A percentile compares a stretch with the other conserved stretches of the same genome.
phyloP scores from a whole-genome alignment of 2,888 invertebrate genomes.

The Melanargia galathea region DNA sequence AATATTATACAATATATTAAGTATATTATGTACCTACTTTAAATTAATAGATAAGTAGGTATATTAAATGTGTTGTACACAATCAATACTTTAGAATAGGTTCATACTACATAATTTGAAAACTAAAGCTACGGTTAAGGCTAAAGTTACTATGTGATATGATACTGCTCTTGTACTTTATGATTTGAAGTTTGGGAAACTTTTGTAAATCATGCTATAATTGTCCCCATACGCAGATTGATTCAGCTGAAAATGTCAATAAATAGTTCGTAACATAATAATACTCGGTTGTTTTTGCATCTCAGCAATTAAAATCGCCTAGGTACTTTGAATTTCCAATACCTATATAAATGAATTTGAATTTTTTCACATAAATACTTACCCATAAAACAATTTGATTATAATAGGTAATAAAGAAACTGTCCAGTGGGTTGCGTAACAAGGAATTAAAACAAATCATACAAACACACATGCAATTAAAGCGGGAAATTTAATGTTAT shows the following conservation, averaged over 20 bases:
- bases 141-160: conserved; percentile 25
- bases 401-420: neutral
- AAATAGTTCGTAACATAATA: no score
- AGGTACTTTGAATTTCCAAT: no score
- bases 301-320: no score
- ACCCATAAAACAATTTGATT: no score
- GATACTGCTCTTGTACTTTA: conserved; percentile 7
- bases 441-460: neutral
- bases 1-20: neutral
- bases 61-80: conserved; percentile 16
- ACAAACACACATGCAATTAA: no score
- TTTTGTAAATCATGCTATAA: neutral
- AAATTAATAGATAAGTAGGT: no score
- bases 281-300: no score
- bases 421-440: neutral
- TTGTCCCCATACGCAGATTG: neutral
- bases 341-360: no score
- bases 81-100: conserved; percentile 16
- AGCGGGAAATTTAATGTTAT: no score
- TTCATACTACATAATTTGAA: conserved; percentile 20
- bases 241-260: no score
- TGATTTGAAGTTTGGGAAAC: no score
- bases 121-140: conserved; percentile 24
- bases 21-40: neutral
- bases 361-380: no score